Evolutionary conservation across 2,888 invertebrate species (phyloP).

Genomic region (Chaetoderma sp.): DNA sequence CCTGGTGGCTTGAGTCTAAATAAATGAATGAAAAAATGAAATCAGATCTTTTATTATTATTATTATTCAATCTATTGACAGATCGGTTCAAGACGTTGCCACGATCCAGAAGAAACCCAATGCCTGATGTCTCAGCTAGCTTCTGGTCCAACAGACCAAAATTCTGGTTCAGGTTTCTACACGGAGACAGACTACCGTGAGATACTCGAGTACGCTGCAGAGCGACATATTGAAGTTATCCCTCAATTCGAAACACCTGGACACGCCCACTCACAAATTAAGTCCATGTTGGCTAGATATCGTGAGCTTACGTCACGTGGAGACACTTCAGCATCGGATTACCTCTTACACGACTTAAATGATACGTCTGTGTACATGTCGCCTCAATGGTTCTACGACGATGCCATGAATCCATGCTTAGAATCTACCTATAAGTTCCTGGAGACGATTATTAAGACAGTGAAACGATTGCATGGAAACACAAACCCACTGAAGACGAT

Average conservation of each 20-base stretch:
- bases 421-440: constrained; percentile 54
- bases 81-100: constrained; percentile 36
- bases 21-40: no score
- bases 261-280: constrained; percentile 42
- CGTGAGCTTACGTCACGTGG: neutral
- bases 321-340: neutral
- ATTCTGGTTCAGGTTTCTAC: constrained; percentile 41
- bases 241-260: constrained; percentile 62
- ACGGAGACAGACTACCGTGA: constrained; percentile 44
- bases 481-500: constrained; percentile 50
- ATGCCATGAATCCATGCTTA: constrained; percentile 55
- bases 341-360: constrained; percentile 17
- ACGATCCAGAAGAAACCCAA: constrained; percentile 40
- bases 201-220: constrained; percentile 44
- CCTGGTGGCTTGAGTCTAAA: no score
- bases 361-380: constrained; percentile 44
- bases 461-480: constrained; percentile 45
- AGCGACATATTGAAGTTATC: constrained; percentile 53
- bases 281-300: constrained; percentile 17
- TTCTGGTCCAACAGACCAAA: constrained; percentile 39
- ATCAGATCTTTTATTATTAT: no score
- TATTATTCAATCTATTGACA: no score
- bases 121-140: constrained; percentile 47
- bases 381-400: constrained; percentile 50
- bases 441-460: constrained; percentile 43